Evolutionary conservation across 2,113 vertebrate species (phyloP).

Genomic region (Struthio camelus): DNA sequence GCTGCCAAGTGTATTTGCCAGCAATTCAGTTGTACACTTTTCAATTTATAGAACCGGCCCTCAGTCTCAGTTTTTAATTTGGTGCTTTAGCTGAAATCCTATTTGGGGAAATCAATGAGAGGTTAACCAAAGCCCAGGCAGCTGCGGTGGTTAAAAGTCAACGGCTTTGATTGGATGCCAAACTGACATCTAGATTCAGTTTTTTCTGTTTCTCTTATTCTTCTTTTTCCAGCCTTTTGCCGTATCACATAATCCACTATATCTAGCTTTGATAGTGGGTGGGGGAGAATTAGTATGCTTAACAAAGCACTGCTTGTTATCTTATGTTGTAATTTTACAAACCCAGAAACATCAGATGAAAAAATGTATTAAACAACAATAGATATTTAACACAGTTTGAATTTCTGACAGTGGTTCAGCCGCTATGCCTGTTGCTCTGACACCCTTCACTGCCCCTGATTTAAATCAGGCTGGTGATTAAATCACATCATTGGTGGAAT

Average conservation of each 20-base stretch:
- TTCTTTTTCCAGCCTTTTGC: constrained; percentile 18
- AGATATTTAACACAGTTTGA: neutral
- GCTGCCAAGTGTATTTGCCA: constrained; percentile 21
- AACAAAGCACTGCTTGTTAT: constrained; percentile 26
- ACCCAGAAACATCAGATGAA: constrained; percentile 16
- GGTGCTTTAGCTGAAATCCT: constrained; percentile 59
- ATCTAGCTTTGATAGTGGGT: neutral
- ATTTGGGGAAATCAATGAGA: constrained; percentile 64
- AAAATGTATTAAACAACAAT: neutral
- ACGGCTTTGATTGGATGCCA: constrained; percentile 43
- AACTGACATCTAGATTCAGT: constrained; percentile 45
- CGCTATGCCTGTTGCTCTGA: neutral
- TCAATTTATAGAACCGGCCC: constrained; percentile 54
- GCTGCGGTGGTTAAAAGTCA: constrained; percentile 37
- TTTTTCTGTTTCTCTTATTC: neutral
- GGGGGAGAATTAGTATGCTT: constrained; percentile 31
- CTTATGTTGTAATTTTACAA: constrained; percentile 21
- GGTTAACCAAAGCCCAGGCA: constrained; percentile 61
- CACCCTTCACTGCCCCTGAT: constrained; percentile 25
- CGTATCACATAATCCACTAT: neutral
- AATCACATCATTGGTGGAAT: constrained; percentile 28
- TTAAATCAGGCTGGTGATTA: constrained; percentile 45
- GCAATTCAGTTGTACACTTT: constrained; percentile 61
- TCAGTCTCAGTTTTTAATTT: constrained; percentile 68
- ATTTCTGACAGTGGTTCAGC: constrained; percentile 37